These are phyloP conservation scores for Chlorospingus flavigularis DNA, from an alignment of 2,797 vertebrate species.

Conservation along the genomic window DNA sequence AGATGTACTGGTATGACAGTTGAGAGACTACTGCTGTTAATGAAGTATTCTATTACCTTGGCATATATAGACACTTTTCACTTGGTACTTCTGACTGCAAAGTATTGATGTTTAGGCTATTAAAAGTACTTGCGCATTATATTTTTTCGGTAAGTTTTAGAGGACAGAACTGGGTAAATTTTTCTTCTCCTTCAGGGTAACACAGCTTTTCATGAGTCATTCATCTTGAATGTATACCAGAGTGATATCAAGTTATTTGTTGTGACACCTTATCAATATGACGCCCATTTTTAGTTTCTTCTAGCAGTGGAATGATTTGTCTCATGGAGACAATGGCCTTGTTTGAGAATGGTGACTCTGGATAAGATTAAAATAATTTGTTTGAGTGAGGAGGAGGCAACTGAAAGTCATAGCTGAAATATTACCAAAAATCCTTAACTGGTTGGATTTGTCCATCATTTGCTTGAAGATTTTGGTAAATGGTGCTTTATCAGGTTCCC, in stretches of 20 bases:
- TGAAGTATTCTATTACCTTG: neutral
- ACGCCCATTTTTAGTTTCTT: neutral
- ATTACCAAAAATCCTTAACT: neutral
- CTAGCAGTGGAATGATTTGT: neutral
- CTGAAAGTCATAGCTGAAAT: neutral
- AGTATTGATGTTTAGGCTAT: constrained; percentile 13
- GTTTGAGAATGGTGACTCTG: neutral
- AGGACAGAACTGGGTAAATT: neutral
- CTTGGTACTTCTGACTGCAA: neutral
- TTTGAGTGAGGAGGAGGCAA: neutral
- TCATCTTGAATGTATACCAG: neutral
- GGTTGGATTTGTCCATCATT: neutral
- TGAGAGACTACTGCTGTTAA: neutral
- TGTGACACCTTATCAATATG: neutral
- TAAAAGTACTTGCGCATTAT: neutral
- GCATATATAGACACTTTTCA: neutral
- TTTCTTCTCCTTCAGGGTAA: constrained; percentile 1
- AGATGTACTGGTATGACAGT: neutral
- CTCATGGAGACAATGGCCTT: neutral
- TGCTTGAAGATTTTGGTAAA: constrained; percentile 8
- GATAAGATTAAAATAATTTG: neutral
- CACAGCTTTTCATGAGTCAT: neutral
- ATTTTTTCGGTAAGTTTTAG: neutral
- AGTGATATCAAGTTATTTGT: neutral
- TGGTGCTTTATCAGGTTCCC: neutral